Percentiles rank a stretch among this genome's conserved stretches.
Evolutionary conservation across 1,140 invertebrate species (phyloP).

Genomic region (Drosophila paulistorum): DNA sequence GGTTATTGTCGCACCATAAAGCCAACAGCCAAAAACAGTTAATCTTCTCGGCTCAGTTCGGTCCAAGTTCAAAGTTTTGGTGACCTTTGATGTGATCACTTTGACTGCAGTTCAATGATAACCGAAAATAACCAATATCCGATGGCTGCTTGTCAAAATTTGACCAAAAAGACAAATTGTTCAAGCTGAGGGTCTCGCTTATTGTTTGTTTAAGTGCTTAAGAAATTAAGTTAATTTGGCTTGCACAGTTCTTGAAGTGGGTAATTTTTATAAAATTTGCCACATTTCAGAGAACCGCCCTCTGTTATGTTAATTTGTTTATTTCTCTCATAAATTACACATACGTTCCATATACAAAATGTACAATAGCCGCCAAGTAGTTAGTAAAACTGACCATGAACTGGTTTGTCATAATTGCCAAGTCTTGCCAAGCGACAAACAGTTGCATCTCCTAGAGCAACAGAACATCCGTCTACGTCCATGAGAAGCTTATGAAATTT

Average conservation of each 20-base stretch:
- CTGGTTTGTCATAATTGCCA: neutral
- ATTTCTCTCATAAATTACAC: constrained; percentile 58
- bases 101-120: constrained; percentile 38
- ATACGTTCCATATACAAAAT: constrained; percentile 43
- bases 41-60: constrained; percentile 36
- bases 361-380: constrained; percentile 5
- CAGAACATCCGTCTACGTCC: neutral
- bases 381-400: neutral
- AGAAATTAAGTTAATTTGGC: constrained; percentile 52
- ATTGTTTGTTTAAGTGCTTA: constrained; percentile 36
- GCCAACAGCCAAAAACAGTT: constrained; percentile 40
- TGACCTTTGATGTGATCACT: constrained; percentile 53
- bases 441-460: neutral
- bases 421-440: neutral
- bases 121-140: constrained; percentile 48
- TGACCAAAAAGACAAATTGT: constrained; percentile 47
- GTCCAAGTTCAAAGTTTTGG: constrained; percentile 59
- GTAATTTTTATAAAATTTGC: constrained; percentile 7
- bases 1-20: constrained; percentile 64
- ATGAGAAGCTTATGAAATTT: neutral
- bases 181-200: constrained; percentile 14
- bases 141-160: constrained; percentile 54
- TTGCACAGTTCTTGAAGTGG: constrained; percentile 26
- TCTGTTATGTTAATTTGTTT: constrained; percentile 23
- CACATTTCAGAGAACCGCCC: neutral